Evolutionary conservation across 2,113 vertebrate species (phyloP), one percentile per base, ranked within the genome.

Genomic region (Mellivora capensis): DNA sequence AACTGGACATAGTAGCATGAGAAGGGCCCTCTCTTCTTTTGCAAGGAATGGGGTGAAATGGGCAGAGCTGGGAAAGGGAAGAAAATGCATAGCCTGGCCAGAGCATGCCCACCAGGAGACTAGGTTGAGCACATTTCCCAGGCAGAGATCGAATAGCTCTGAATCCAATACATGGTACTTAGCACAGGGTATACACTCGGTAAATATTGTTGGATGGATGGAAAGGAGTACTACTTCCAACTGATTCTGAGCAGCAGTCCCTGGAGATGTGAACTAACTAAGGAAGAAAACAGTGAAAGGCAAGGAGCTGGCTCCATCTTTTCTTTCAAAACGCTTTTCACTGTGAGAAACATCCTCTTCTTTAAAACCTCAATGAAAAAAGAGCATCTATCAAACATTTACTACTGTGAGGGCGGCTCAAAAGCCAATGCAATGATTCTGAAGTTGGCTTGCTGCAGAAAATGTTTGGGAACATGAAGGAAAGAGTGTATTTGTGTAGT

Each of bases 271-370:
- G 76, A 61, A 61, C 64, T 54, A 37, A 87, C 87, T 23, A 8
- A 87, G 76, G 86, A 93, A 52, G 57, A 92, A 25, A 34, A 47
- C 49, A 62, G 59, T 2, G 0, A 57, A 23, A 77, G 79, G 44
- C 49, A 61, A 86, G 71, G 93, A 12, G 7, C 44, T 17, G 18
- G 76, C 42, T 85, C 52, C 12, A 49, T 27, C 62, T 82, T 94
- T 52, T 72, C 80, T 93, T 95, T 57, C 69, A 84, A 82, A 79
- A 94, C 15, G 59, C 64, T 91, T 95, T 82, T 74, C 59, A 34
- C 25, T 1, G 4, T 9, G 27, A 96, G 95, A 81, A 71, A 74
- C 42, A 89, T 17, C 57, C 44, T 81, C 34, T 20, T 37, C 29
- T 96, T 71, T 42, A 59, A 85, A 96, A 54, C 52, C 13, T 7